These are phyloP conservation scores for Empidonax traillii DNA, from an alignment of 2,113 vertebrate genomes.

Conservation along the genomic window DNA sequence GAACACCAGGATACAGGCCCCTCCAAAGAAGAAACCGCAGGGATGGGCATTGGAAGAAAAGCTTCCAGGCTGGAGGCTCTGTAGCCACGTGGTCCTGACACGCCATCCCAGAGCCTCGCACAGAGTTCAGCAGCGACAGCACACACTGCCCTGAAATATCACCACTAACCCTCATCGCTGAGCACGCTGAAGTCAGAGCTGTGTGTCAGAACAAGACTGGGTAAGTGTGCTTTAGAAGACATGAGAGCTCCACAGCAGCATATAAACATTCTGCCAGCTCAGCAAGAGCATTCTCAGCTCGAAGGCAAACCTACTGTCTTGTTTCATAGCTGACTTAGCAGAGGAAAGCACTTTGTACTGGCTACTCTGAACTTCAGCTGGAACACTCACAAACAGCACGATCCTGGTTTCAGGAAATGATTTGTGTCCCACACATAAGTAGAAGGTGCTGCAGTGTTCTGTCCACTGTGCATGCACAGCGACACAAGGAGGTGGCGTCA, in stretches of 20 bases:
- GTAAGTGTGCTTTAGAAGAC: not conserved
- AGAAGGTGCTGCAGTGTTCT: not conserved
- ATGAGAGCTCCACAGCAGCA: not conserved
- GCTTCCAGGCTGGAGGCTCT: not conserved
- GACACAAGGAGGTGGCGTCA: accelerated
- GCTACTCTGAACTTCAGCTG: not conserved
- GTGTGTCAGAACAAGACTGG: not conserved
- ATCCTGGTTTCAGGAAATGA: not conserved
- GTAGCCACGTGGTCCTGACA: not conserved
- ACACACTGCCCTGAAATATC: not conserved
- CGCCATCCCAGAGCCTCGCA: accelerated
- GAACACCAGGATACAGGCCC: not conserved
- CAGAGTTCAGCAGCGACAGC: not conserved
- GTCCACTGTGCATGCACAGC: not conserved
- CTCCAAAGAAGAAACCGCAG: not conserved
- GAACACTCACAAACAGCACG: not conserved
- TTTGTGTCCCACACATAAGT: accelerated
- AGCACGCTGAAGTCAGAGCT: not conserved
- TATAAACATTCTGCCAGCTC: not conserved
- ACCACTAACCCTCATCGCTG: not conserved
- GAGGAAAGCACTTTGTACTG: not conserved
- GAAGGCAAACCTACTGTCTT: not conserved
- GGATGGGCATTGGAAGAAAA: not conserved
- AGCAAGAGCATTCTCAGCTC: not conserved
- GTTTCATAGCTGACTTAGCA: not conserved